Base-by-base conservation (phyloP, 2,113 vertebrate genomes). In the Trochalopteron elliotii region DNA sequence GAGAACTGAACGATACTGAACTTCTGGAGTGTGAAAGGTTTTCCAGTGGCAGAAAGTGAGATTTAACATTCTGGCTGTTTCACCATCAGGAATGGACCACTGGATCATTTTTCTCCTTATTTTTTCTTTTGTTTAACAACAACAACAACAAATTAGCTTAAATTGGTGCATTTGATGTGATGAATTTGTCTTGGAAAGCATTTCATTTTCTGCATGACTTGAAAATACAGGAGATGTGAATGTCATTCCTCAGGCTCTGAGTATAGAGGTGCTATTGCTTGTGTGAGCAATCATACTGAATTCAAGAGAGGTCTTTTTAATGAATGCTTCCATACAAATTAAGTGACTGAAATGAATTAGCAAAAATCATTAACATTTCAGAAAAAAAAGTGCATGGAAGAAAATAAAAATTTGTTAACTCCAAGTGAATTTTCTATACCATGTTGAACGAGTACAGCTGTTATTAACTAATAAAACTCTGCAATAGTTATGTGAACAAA, bases 21-120 rank as follows among this genome's bases (percentile, higher is more conserved):
- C 42, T 95, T 63, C 39, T 83, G 57, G 87, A 94, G 45, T 76
- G 49, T 88, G 63, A 93, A 88, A 90, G 42, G 19, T 81, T 92
- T 96, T 82, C 50, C 56, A 53, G 63, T 31, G 50, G 61, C 61
- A 83, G 71, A 67, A 87, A 94, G 55, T 47, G 80, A 88, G 55
- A 69, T 56, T 83, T 80, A 50, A 70, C 28, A 9, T 83, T 85
- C 50, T 83, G 71, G 10, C 31, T 86, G 40, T 42, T 85, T 50
- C 47, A 81, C 28, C 16, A 39, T n/a, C 45, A 69, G 82, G 65
- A 90, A 39, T 3, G 3, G 27, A 53, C 89, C 33, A 25, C 35
- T 56, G 47, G 47, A 44, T 96, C 1, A 1, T 45, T 90, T 86
- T 88, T 68, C 17, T 67, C 21, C 5, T 37, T 3, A 1, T 27